Conservation (phyloP, 1,140 invertebrate species). For the Melanaphis sacchari region DNA sequence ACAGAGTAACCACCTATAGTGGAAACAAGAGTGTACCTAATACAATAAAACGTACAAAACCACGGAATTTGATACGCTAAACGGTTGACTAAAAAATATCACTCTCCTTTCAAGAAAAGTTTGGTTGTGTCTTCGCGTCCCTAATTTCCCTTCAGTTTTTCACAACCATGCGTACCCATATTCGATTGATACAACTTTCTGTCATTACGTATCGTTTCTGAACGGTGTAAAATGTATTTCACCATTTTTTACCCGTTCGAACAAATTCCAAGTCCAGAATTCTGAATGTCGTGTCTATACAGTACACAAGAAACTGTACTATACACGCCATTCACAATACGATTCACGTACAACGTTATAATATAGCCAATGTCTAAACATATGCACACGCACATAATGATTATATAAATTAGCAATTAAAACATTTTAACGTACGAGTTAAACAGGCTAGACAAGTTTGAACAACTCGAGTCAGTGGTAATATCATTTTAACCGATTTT, state of each 20-base stretch:
- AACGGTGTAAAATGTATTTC: background rate
- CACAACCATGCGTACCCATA: background rate
- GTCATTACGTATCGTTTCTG: background rate
- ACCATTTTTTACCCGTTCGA: background rate
- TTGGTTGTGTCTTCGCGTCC: background rate
- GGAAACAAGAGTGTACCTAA: background rate
- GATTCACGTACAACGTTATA: background rate
- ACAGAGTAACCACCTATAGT: background rate
- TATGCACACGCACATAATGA: background rate
- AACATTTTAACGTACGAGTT: background rate
- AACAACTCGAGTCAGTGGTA: background rate
- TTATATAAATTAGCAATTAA: background rate
- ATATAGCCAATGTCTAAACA: background rate
- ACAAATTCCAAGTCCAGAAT: background rate
- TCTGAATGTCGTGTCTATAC: background rate
- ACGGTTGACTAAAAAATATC: background rate
- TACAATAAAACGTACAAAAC: background rate
- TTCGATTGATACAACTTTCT: background rate
- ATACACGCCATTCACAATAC: too few species aligned
- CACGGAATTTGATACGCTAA: background rate
- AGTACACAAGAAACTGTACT: too few species aligned
- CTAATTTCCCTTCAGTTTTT: background rate
- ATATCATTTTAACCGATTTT: background rate
- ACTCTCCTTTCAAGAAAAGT: too few species aligned
- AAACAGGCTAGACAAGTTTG: conserved; percentile 18